Evolutionary conservation across 1,140 invertebrate species (phyloP).

Genomic region (Thereuonema tuberculata): DNA sequence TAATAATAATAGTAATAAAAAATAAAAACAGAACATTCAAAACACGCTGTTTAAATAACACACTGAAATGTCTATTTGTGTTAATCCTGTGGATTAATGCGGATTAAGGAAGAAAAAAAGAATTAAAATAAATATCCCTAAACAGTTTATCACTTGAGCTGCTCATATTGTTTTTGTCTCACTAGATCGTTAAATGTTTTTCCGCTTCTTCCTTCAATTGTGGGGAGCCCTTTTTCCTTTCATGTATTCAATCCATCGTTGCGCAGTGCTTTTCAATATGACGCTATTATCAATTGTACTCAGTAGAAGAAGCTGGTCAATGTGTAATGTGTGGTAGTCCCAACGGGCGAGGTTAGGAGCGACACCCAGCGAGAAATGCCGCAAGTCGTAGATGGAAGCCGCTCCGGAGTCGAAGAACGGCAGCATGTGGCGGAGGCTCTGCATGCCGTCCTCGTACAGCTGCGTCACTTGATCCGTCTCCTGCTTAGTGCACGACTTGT

Average conservation of each 20-base stretch:
- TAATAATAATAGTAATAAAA: too few species aligned
- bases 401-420: constrained; percentile 89
- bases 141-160: too few species aligned
- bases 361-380: constrained; percentile 74
- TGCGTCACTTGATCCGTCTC: constrained; percentile 46
- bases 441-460: constrained; percentile 74
- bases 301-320: constrained; percentile 85
- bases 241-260: constrained; percentile 92
- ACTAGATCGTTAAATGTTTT: too few species aligned
- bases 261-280: constrained; percentile 66
- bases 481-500: constrained; percentile 16
- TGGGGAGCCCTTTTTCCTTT: constrained; percentile 83
- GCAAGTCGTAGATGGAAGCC: constrained; percentile 90
- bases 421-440: constrained; percentile 74
- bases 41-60: too few species aligned
- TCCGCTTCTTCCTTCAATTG: constrained; percentile 43
- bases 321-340: constrained; percentile 98
- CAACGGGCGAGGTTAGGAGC: constrained; percentile 77
- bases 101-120: too few species aligned
- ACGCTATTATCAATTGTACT: constrained; percentile 74
- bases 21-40: too few species aligned
- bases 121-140: too few species aligned
- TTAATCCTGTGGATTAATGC: too few species aligned
- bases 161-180: too few species aligned
- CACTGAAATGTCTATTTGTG: too few species aligned